Percentiles rank a stretch among this genome's conserved stretches.
Evolutionary conservation across 2,797 vertebrate species (phyloP).

Genomic region (Podargus strigoides): DNA sequence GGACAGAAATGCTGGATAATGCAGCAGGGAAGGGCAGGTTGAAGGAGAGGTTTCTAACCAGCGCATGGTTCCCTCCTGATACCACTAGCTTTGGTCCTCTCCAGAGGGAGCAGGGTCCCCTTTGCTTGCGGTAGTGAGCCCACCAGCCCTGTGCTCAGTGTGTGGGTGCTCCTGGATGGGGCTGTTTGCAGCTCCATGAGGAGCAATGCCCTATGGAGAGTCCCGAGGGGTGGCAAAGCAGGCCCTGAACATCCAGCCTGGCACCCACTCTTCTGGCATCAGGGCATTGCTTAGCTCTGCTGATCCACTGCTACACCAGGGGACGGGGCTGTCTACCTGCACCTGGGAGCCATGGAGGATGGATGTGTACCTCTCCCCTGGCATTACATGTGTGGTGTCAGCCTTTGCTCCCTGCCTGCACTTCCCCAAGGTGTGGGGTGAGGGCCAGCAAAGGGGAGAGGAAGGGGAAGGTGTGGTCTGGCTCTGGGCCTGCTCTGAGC

Average conservation of each 20-base stretch:
- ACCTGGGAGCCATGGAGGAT: background rate
- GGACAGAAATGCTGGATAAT: background rate
- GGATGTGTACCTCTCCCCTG: background rate
- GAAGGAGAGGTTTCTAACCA: background rate
- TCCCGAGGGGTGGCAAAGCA: background rate
- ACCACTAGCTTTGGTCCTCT: background rate
- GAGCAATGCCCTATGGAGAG: background rate
- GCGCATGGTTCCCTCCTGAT: background rate
- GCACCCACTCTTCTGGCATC: background rate
- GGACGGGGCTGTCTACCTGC: background rate
- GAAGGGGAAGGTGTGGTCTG: background rate
- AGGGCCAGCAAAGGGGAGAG: background rate
- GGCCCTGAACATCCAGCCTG: background rate
- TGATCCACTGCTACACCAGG: rapidly evolving
- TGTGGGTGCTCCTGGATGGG: background rate
- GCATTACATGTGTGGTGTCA: rapidly evolving
- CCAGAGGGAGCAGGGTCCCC: background rate
- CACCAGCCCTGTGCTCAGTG: background rate
- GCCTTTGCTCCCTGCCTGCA: background rate
- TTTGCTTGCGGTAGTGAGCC: background rate
- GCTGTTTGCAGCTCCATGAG: background rate
- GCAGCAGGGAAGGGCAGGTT: background rate
- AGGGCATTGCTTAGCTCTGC: background rate
- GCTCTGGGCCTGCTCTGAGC: background rate
- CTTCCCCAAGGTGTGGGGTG: background rate